phyloP scores from a whole-genome alignment of 2,797 vertebrate species.

The Brotogeris chrysoptera region DNA sequence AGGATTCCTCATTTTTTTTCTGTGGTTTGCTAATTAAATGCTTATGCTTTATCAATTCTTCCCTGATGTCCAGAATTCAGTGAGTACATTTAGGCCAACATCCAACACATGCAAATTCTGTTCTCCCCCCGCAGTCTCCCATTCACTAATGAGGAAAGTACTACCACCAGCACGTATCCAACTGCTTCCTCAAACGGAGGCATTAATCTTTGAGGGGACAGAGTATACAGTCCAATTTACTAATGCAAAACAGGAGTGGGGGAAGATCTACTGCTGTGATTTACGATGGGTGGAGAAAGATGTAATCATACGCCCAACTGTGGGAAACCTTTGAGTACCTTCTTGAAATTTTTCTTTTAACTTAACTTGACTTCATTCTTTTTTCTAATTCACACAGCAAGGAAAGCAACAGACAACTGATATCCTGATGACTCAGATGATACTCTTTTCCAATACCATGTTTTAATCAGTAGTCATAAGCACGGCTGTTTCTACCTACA shows the following conservation, averaged over 20 bases:
- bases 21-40: constrained; percentile 5
- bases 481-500: background rate
- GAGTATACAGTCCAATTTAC: constrained; percentile 12
- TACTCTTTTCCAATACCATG: background rate
- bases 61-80: constrained; percentile 21
- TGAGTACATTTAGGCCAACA: constrained; percentile 13
- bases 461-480: constrained; percentile 29
- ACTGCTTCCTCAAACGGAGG: constrained; percentile 10
- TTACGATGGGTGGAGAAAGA: background rate
- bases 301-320: background rate
- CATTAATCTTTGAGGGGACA: constrained; percentile 38
- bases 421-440: background rate
- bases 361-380: background rate
- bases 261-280: constrained; percentile 25
- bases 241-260: constrained; percentile 32
- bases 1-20: background rate
- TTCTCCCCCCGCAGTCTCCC: constrained; percentile 21
- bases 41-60: constrained; percentile 17
- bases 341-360: background rate
- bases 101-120: constrained; percentile 33
- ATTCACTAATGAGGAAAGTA: constrained; percentile 30
- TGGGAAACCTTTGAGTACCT: background rate
- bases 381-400: background rate
- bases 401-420: background rate
- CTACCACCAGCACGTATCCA: background rate